These are phyloP conservation scores for Melanitta fusca DNA, from an alignment of 2,797 vertebrate species.

Conservation along the genomic window DNA sequence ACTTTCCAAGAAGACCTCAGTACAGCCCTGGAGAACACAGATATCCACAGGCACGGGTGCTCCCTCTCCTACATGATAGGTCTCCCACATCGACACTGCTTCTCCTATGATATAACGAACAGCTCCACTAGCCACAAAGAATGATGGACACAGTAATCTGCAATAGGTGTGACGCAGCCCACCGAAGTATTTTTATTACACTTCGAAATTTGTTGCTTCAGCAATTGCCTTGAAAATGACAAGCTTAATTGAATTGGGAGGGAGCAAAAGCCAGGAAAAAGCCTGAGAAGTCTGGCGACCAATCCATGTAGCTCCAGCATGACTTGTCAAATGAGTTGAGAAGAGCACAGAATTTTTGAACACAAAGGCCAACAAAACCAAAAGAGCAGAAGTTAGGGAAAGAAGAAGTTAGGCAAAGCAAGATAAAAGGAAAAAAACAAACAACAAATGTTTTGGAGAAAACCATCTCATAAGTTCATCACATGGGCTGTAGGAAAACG, in stretches of 20 bases:
- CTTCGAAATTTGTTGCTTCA: not conserved
- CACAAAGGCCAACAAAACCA: not conserved
- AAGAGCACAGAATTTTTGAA: not conserved
- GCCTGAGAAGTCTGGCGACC: not conserved
- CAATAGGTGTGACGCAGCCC: not conserved
- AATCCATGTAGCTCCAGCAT: not conserved
- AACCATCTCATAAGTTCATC: not conserved
- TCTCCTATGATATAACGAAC: not conserved
- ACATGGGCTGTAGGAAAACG: not conserved
- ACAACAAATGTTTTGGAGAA: not conserved
- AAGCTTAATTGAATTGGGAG: not conserved
- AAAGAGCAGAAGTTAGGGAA: not conserved
- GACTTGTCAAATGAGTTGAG: not conserved
- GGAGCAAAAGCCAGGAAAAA: not conserved
- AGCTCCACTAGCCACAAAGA: not conserved
- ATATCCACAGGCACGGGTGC: not conserved
- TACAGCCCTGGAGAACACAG: not conserved
- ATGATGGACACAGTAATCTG: not conserved
- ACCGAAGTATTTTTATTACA: not conserved
- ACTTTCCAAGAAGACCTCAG: not conserved
- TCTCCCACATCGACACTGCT: not conserved
- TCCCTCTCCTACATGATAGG: not conserved
- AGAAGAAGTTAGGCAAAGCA: not conserved
- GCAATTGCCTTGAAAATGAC: not conserved
- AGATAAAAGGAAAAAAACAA: not conserved